Base-by-base conservation (phyloP, 2,797 vertebrate genomes). In the Mus minutoides region DNA sequence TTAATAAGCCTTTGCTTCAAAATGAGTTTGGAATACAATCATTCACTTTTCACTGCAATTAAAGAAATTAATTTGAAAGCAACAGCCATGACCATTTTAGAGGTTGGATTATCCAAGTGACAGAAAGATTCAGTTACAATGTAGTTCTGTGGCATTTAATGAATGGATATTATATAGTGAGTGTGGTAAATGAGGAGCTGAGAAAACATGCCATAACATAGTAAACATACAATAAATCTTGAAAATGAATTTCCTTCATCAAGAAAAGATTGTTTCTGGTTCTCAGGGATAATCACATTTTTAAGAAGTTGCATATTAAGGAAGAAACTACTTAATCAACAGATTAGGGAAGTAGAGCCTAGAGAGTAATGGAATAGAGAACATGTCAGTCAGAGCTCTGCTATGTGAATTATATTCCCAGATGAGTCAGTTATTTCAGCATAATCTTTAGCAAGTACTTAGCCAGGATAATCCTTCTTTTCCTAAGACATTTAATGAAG, bases 291-390 rank as follows among this genome's bases (percentile, higher is more conserved):
- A 46, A 84, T 83, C 46, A 60, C 16, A 90, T 46, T 96, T 94
- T 96, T 89, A 79, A 76, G 56, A 19, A 87, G 26, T 90, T 97
- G 93, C 91, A 83, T n/a, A 78, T 60, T 92, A 92, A 75, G 9
- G 31, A 9, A 73, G 29, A 95, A 92, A 46, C 2, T 10, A 84
- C 43, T 92, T 94, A 80, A 84, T 91, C 37, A 80, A 77, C 19
- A 85, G 43, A 91, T 79, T 87, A 89, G 31, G 14, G 12, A 19
- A 76, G 54, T 22, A 52, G 62, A 88, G 24, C 34, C 26, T 43
- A 56, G 62, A 90, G 52, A 79, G 92, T 92, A 92, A 94, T 75
- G 67, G 24, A 71, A 52, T 58, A 71, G 83, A 43, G 92, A 83
- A 86, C n/a, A 17, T 67, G 91, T 92, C 62, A 54, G 89, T 90